phyloP scores from a whole-genome alignment of 2,113 vertebrate species.

The Pimephales promelas region DNA sequence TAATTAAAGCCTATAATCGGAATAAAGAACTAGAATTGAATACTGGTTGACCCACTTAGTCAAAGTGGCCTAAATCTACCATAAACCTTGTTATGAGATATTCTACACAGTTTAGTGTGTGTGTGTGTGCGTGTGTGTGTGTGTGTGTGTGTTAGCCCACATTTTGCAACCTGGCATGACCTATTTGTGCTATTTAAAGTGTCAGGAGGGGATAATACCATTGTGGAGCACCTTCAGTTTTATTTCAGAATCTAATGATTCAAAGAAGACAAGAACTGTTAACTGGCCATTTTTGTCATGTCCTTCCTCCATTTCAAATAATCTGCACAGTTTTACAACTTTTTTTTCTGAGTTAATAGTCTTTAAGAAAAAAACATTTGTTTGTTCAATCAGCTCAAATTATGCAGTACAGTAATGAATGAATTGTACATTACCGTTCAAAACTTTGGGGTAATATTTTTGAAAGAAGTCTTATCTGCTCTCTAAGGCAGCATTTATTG shows the following conservation, averaged over 20 bases:
- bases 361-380: neutral
- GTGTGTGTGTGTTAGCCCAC: constrained; percentile 23
- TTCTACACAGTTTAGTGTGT: neutral
- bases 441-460: neutral
- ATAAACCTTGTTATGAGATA: neutral
- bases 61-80: constrained; percentile 58
- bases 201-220: constrained; percentile 46
- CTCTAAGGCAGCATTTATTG: neutral
- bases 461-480: neutral
- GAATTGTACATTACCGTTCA: neutral
- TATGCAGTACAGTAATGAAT: neutral
- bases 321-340: neutral
- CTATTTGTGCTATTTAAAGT: constrained; percentile 74
- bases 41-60: constrained; percentile 66
- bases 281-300: neutral
- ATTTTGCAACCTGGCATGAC: constrained; percentile 61
- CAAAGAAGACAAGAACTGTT: neutral
- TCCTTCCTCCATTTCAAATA: neutral
- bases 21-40: constrained; percentile 29
- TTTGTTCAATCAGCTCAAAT: neutral
- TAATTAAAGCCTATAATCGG: neutral
- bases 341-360: neutral
- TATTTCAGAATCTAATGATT: constrained; percentile 1
- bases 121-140: neutral
- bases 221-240: constrained; percentile 55